Conservation (phyloP, 2,888 invertebrate species). For the Morpho deidamia region DNA sequence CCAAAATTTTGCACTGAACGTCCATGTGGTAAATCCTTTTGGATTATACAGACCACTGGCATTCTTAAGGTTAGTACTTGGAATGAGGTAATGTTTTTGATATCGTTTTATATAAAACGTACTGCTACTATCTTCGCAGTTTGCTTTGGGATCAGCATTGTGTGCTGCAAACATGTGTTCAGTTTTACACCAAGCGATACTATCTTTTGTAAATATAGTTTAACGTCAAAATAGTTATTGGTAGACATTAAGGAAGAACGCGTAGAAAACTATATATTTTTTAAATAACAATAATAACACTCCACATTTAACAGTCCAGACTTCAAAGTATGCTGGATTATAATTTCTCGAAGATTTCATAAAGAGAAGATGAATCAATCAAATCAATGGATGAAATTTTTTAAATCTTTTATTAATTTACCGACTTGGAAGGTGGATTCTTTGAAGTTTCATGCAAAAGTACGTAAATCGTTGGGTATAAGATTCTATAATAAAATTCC, state of each 20-base stretch:
- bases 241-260: background rate
- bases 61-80: constrained; percentile 19
- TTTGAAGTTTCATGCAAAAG: too few species aligned
- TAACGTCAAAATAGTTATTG: constrained; percentile 27
- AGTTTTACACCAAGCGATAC: constrained; percentile 36
- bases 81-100: constrained; percentile 22
- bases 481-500: too few species aligned
- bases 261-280: background rate
- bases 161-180: constrained; percentile 37
- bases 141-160: constrained; percentile 40
- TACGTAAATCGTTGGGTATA: too few species aligned
- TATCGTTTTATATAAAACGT: constrained; percentile 29
- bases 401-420: too few species aligned
- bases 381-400: too few species aligned
- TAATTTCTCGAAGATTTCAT: too few species aligned
- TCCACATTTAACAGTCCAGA: too few species aligned
- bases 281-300: background rate
- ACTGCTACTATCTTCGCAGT: constrained; percentile 36
- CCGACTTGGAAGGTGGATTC: too few species aligned
- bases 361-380: too few species aligned
- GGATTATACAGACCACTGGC: constrained; percentile 15
- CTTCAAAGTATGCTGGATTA: too few species aligned
- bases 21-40: constrained; percentile 19
- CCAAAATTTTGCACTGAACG: constrained; percentile 4
- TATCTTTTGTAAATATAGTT: constrained; percentile 34